Base-by-base conservation (phyloP, 1,140 invertebrate genomes). In the Lamellibrachia luymesi region DNA sequence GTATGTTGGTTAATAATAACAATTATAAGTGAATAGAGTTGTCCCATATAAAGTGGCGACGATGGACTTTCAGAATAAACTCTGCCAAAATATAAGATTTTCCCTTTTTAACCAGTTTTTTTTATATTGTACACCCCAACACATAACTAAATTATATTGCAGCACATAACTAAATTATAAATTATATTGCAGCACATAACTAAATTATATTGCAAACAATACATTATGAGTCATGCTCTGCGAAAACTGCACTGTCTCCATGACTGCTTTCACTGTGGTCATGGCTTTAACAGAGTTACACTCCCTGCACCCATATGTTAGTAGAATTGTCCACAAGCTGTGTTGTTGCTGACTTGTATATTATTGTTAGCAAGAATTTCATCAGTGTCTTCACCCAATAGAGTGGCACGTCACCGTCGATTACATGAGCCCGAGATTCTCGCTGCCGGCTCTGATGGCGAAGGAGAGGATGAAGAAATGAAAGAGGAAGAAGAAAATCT, bases 391-490 rank as follows among this genome's bases (percentile, higher is more conserved):
- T 93, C 93, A 6, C 38, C 38, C 38, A 38, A 80, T 91, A 96
- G 96, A 93, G 94, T 96, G 27, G 94, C 95, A 5, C 94, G 95
- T 90, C 96, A 96, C 93, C 94, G 95, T 90, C 94, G 95, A 92
- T 95, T 96, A 13, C 94, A 95, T 38, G 95, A 96, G 93, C 96
- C 96, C 8, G 96, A 96, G 93, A 93, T 96, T 27, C 93, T 96
- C 50, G 95, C n/a, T 6, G 38, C 90, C 2, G 90, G 51, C 64
- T 93, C 93, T 10, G 93, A 93, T 52, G 93, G 93, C 13, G 93
- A 94, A 10, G 92, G 52, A 50, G 92, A 92, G 50, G 92, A 92
- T 7, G 51, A 92, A 17, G 92, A 50, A 50, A 92, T 38, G 50
- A 50, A 92, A 7, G 92, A 92, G 50, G 51, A 38, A 64, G 95